Evolutionary conservation across 2,113 vertebrate species (phyloP).

Genomic region (Axis porcinus): DNA sequence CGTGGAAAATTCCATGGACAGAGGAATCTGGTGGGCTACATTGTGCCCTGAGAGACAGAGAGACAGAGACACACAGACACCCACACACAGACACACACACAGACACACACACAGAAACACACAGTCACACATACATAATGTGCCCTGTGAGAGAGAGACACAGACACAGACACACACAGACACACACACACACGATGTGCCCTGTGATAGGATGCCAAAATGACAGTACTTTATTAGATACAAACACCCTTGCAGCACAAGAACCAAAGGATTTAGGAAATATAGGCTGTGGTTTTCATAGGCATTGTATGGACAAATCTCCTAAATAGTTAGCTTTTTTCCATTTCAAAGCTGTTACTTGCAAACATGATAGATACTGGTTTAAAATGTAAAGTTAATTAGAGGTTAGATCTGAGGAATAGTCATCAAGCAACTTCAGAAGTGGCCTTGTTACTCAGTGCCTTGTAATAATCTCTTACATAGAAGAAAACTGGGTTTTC

Average conservation of each 20-base stretch:
- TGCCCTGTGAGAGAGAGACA: too few relatives aligned
- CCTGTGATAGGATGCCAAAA: not conserved
- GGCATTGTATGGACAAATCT: not conserved
- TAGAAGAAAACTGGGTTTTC: not conserved
- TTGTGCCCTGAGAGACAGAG: not conserved
- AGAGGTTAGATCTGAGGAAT: constrained; percentile 25
- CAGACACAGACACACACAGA: accelerated
- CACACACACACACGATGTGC: not conserved
- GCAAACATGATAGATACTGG: not conserved
- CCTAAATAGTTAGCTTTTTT: constrained; percentile 4
- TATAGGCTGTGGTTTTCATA: not conserved
- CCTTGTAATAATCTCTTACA: not conserved
- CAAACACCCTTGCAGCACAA: not conserved
- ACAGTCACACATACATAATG: accelerated
- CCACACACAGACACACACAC: too few relatives aligned
- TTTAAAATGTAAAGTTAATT: constrained; percentile 26
- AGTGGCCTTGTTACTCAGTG: not conserved
- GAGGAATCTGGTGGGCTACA: not conserved
- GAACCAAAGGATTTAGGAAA: not conserved
- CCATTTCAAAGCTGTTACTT: constrained; percentile 1
- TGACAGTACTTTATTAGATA: not conserved
- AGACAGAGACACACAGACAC: not conserved
- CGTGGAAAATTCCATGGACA: not conserved
- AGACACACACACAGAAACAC: too few relatives aligned
- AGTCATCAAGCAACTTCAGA: not conserved